Base-by-base conservation (phyloP, 2,797 vertebrate genomes). In the Halcyon leucocephala region DNA sequence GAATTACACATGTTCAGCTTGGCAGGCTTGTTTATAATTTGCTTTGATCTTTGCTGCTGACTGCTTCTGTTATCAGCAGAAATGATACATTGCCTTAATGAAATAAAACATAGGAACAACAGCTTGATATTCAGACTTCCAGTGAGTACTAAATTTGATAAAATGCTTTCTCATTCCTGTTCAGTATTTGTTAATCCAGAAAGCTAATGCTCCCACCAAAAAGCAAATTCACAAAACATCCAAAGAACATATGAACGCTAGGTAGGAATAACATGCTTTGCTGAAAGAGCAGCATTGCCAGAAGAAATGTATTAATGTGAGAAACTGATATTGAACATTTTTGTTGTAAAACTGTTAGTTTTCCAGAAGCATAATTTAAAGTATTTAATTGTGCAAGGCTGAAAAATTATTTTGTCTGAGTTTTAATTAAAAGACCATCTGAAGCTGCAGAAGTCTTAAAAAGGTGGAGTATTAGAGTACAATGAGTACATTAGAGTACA, bases 61-160 rank as follows among this genome's bases (percentile, higher is more conserved):
- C 77, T 94, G 48, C 29, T 90, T 73, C 94, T 97, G 83, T 96
- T 96, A 96, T 89, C 93, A 76, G 73, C 73, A 84, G 80, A 94
- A 91, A 79, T 96, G 80, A 89, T 95, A 76, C 67, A 89, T 92
- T 90, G 77, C 81, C 90, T 82, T 84, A 83, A 93, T 84, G 85
- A 92, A 96, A 93, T 84, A 76, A 86, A 96, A 62, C 1, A 6
- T 49, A 70, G 55, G 81, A 90, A 71, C 65, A n/a, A 25, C 2
- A 2, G 48, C 62, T 92, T 77, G 77, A 54, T 93, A 21, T 89
- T 84, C 52, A 71, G 66, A 77, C 37, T 67, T 54, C 13, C 3
- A 60, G 42, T 14, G 21, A 52, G 7, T 44, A 69, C 54, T 82
- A 70, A 29, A 84, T 92, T 62, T 70, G 90, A 77, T 61, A 2